Evolutionary conservation across 2,113 vertebrate species (phyloP), one percentile per base, ranked within the genome.

Genomic region (Hiodon alosoides): DNA sequence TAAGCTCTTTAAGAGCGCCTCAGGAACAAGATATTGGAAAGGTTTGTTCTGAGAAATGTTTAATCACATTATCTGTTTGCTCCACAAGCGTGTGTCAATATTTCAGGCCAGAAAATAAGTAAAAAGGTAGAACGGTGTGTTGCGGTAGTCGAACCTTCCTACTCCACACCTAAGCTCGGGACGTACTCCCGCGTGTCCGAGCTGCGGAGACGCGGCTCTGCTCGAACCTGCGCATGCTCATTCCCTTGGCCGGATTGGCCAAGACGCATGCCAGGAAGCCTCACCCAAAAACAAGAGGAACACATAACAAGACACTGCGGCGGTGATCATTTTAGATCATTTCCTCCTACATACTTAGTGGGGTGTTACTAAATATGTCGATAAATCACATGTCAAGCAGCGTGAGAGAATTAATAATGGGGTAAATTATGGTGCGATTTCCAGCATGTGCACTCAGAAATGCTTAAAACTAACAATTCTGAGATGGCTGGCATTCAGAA

Each of bases 51-150:
- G 81, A 82, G 79, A 68, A 82, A 78, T 68, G 81, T 86, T 88
- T 89, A 85, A 87, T 88, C 86, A 89, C 83, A 84, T 90, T 87
- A 89, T 88, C 83, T 80, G 58, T 60, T 85, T 84, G 82, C 87
- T 89, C 85, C 14, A 46, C 87, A 87, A 85, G 86, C 85, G 86
- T n/a, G 87, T 76, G 79, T 79, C 72, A 68, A 58, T 77, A 75
- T 76, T 65, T 70, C 68, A 61, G 46, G n/a, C n/a, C n/a, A n/a
- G n/a, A n/a, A n/a, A n/a, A n/a, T n/a, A n/a, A n/a, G n/a, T n/a
- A n/a, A n/a, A n/a, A n/a, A n/a, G n/a, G n/a, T n/a, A n/a, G n/a
- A n/a, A n/a, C n/a, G n/a, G n/a, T n/a, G n/a, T n/a, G n/a, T n/a
- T n/a, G n/a, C n/a, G n/a, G n/a, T n/a, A n/a, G n/a, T n/a, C n/a